Conservation (phyloP, 1,140 invertebrate genomes). For the Periplaneta americana region DNA sequence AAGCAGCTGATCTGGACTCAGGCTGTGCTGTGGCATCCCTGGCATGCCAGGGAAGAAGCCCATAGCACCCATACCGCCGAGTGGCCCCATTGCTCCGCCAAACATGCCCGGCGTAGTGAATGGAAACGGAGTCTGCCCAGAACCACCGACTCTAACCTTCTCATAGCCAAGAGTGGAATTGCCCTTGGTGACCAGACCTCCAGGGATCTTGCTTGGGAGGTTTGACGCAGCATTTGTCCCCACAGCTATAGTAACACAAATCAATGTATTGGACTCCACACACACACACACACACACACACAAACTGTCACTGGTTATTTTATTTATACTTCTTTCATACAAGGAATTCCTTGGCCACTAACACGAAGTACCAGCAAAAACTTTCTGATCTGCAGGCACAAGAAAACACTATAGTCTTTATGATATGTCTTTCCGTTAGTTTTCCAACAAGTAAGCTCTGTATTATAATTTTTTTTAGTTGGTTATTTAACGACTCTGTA, state of each 20-base stretch:
- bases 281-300: no score
- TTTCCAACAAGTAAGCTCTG: no score
- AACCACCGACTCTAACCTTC: slow-evolving; percentile 36
- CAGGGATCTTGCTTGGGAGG: slow-evolving; percentile 37
- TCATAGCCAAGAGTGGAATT: slow-evolving; percentile 42
- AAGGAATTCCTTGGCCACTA: no score
- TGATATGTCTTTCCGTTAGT: no score
- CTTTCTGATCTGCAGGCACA: no score
- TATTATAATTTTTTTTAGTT: no score
- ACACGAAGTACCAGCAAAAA: no score
- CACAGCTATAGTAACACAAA: slow-evolving; percentile 22
- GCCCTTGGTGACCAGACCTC: slow-evolving; percentile 45
- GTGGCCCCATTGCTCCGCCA: slow-evolving; percentile 13
- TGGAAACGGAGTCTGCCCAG: slow-evolving; percentile 23
- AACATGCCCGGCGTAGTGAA: slow-evolving; percentile 15
- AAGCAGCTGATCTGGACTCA: slow-evolving; percentile 54
- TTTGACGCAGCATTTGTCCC: slow-evolving; percentile 21
- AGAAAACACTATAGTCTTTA: no score
- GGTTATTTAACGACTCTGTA: no score
- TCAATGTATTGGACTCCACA: no score
- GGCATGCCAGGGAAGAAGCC: slow-evolving; percentile 18
- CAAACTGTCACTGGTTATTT: no score
- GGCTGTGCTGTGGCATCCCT: slow-evolving; percentile 16
- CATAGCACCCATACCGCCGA: slow-evolving; percentile 18
- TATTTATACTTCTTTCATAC: no score